These are phyloP conservation scores for Micrasema minimum DNA, from an alignment of 1,140 invertebrate species.

Conservation along the genomic window DNA sequence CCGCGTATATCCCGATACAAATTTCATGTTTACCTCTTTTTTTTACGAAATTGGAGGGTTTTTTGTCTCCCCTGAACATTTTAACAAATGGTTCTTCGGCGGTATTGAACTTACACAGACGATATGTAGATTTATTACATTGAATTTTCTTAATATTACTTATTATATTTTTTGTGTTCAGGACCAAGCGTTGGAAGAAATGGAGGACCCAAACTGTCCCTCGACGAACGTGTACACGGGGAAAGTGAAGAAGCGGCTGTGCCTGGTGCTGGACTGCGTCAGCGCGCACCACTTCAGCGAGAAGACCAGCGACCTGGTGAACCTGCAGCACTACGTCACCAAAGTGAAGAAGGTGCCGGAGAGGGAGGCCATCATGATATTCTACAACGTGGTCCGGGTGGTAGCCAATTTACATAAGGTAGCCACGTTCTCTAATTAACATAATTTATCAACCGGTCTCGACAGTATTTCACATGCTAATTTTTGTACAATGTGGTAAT, in stretches of 20 bases:
- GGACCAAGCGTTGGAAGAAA: slow-evolving; percentile 78
- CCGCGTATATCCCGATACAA: too few species aligned
- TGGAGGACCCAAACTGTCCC: slow-evolving; percentile 62
- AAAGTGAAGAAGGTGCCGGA: slow-evolving; percentile 83
- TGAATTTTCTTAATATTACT: too few species aligned
- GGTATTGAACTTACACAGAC: too few species aligned
- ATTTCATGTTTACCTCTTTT: too few species aligned
- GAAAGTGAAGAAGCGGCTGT: slow-evolving; percentile 72
- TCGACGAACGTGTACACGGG: slow-evolving; percentile 72
- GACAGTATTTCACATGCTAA: neutral
- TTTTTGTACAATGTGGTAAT: neutral
- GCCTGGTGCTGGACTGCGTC: slow-evolving; percentile 82
- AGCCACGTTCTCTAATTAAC: slow-evolving; percentile 16
- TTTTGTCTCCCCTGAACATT: too few species aligned
- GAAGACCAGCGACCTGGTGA: slow-evolving; percentile 75
- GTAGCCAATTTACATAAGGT: slow-evolving; percentile 82
- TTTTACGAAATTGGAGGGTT: too few species aligned
- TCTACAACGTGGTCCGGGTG: slow-evolving; percentile 80
- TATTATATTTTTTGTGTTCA: too few species aligned
- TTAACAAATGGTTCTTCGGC: too few species aligned
- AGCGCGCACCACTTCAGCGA: slow-evolving; percentile 79
- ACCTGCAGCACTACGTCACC: slow-evolving; percentile 86
- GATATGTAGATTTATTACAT: too few species aligned
- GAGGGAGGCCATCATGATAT: slow-evolving; percentile 80
- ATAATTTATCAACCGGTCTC: neutral